phyloP scores from a whole-genome alignment of 2,113 vertebrate species.

The Ophthalmolycus amberensis region DNA sequence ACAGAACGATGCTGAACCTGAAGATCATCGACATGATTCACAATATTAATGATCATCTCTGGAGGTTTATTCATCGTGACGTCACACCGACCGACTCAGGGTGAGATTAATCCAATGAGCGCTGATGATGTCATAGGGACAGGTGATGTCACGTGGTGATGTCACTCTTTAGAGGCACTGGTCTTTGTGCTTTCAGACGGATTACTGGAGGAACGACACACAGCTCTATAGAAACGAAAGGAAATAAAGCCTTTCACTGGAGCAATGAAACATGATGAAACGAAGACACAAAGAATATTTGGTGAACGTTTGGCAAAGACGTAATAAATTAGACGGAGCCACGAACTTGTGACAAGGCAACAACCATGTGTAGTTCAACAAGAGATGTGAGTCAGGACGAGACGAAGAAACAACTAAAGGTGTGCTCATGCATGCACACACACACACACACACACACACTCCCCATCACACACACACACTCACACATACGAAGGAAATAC shows the following conservation, averaged over 20 bases:
- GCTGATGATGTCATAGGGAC: too few species aligned
- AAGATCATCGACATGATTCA: too few species aligned
- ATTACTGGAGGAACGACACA: neutral
- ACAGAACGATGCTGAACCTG: too few species aligned
- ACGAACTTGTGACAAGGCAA: slow-evolving; percentile 84
- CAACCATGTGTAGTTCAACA: slow-evolving; percentile 60
- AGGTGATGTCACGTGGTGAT: too few species aligned
- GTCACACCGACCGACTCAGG: too few species aligned
- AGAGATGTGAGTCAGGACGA: slow-evolving; percentile 60
- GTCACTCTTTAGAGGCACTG: too few species aligned
- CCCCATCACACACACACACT: neutral
- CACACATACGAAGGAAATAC: slow-evolving; percentile 53
- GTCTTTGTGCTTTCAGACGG: neutral
- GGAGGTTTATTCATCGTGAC: too few species aligned
- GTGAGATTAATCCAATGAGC: too few species aligned
- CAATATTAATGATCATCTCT: too few species aligned
- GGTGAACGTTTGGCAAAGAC: slow-evolving; percentile 81
- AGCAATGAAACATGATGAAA: slow-evolving; percentile 71
- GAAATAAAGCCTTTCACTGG: slow-evolving; percentile 83
- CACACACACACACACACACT: slow-evolving; percentile 44
- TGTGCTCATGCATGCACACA: slow-evolving; percentile 78
- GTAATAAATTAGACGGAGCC: slow-evolving; percentile 81
- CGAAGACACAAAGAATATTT: slow-evolving; percentile 76
- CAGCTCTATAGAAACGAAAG: slow-evolving; percentile 58
- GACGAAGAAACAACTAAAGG: slow-evolving; percentile 60